Evolutionary conservation across 2,797 vertebrate genomes (phyloP), one percentile per base, ranked within the genome.

Genomic region (Aratinga solstitialis): DNA sequence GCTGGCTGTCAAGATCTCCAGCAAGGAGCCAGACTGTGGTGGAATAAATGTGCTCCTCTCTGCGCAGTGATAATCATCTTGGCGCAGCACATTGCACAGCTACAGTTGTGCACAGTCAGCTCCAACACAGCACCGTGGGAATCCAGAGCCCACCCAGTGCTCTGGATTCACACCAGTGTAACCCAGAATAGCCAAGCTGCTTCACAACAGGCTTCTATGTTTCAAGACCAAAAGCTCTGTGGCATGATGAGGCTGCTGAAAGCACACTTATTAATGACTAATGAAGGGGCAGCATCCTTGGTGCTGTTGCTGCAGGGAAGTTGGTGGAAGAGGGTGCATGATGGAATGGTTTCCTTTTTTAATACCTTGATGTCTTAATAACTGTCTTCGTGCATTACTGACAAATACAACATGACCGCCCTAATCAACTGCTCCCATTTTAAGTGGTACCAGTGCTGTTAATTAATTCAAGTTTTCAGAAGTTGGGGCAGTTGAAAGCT

Each of bases 381-480:
- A 80, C 93, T 92, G 89, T 85, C 92, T 92, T 65, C 2, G 0
- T 36, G 42, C 50, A 40, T 85, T 83, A 59, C 29, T 63, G 81
- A 56, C 21, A 45, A 94, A 86, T 72, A 30, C 14, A 80, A 82
- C 22, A 19, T 36, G 58, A 65, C 89, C 5, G 24, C 84, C 89
- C 82, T 75, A 82, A 97, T 98, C 97, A 97, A 69, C 98, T 97
- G 90, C 67, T 29, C 76, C 58, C 40, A 14, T 71, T 82, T n/a
- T 45, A 91, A 92, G 71, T 83, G 84, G 56, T 63, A 85, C 80
- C 84, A 93, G 87, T 82, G 8, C 67, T 76, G 87, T 51, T 96
- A 96, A 95, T 96, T 95, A 96, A 91, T 82, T 96, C 76, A 47
- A 78, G 69, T 90, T 97, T 93, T 71, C 51, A 90, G 89, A 85